Base-by-base conservation (phyloP, 37 sponge, comb jelly and placozoan species). In the Beroe ovata region DNA sequence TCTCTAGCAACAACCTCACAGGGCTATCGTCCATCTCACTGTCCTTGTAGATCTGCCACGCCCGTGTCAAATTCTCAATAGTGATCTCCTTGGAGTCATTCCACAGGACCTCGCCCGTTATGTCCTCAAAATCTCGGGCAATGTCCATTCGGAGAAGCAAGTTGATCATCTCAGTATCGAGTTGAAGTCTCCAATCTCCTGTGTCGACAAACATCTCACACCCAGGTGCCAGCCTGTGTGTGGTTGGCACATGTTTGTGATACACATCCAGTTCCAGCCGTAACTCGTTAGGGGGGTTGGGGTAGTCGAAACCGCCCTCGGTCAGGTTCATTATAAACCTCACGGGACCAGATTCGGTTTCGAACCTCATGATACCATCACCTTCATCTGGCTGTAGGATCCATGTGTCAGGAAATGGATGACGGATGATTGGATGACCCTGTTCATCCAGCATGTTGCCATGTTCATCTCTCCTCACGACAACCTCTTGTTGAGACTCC, bases 141-240 rank as follows among this genome's bases (percentile, higher is more conserved):
- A 77, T 42, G n/a, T 77, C 84, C 84, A 77, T 77, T 25, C 84
- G 39, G 84, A 77, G 84, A 0, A 77, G 54, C 47, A 77, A 2
- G 47, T 77, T 77, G 20, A 40, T 54, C 18, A 77, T 19, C 28
- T 77, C 84, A 28, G 54, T 28, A 1, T 77, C 84, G 2, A 77
- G 28, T 25, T 77, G 54, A 2, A 77, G 54, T 25, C 84, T 38
- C 84, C 84, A 77, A 42, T 42, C 84, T 26, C 84, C 84, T 18
- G 21, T 37, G 28, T 77, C 84, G 14, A 77, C 84, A 77, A 77
- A 77, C 54, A 77, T 42, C 84, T 77, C 84, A 25, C 84, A 77
- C 41, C 84, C 84, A 41, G 54, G 4, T 1, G 84, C 84, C 20
- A 40, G 19, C 1, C 84, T 30, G 84, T 77, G 84, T 1, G 84